phyloP scores from a whole-genome alignment of 2,888 invertebrate species.

The Hedya salicella region DNA sequence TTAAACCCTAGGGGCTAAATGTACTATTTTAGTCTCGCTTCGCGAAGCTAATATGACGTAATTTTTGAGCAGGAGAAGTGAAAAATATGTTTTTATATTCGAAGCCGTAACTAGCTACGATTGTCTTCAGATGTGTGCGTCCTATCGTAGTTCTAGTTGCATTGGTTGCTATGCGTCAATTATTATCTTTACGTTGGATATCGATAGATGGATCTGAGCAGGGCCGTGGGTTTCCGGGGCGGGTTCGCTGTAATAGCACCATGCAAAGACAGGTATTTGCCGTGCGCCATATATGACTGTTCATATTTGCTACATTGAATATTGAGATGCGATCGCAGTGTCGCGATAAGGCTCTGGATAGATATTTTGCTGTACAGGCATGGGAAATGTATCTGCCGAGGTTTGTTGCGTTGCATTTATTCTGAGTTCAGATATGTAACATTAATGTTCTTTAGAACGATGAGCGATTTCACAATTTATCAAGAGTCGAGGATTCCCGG shows the following conservation, averaged over 20 bases:
- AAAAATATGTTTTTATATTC: too few relatives aligned
- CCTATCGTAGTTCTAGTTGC: constrained; percentile 39
- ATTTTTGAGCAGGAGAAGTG: too few relatives aligned
- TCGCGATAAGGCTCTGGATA: constrained; percentile 31
- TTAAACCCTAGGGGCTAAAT: too few relatives aligned
- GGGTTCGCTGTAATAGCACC: constrained; percentile 46
- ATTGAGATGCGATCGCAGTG: constrained; percentile 34
- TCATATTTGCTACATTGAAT: constrained; percentile 43
- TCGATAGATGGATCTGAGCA: constrained; percentile 55
- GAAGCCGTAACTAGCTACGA: not conserved
- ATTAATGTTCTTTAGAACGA: too few relatives aligned
- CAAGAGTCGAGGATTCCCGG: too few relatives aligned
- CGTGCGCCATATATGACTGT: constrained; percentile 34
- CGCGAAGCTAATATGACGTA: too few relatives aligned
- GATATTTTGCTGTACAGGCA: constrained; percentile 24
- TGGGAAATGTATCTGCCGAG: constrained; percentile 11
- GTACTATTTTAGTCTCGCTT: too few relatives aligned
- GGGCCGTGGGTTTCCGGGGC: constrained; percentile 51
- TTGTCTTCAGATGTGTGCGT: not conserved
- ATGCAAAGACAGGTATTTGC: constrained; percentile 34
- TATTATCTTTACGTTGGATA: constrained; percentile 55
- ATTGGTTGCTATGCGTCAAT: constrained; percentile 50
- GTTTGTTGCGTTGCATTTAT: not conserved
- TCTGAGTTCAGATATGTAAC: not conserved
- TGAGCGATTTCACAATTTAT: too few relatives aligned